Evolutionary conservation across 2,797 vertebrate species (phyloP).

Genomic region (Brachymystax lenok): DNA sequence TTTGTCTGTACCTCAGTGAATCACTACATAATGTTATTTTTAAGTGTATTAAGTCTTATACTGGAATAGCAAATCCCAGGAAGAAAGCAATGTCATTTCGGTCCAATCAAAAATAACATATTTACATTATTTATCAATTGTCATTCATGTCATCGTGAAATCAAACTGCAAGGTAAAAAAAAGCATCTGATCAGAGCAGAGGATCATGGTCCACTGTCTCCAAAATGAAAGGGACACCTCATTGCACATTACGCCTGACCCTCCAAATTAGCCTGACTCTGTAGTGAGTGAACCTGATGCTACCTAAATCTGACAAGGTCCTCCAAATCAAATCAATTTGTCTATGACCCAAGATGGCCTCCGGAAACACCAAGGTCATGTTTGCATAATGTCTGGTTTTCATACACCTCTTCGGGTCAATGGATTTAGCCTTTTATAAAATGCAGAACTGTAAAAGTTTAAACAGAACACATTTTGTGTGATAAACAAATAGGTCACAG

Average conservation of each 20-base stretch:
- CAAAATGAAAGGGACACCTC: neutral
- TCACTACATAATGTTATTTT: neutral
- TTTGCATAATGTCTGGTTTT: conserved; percentile 1
- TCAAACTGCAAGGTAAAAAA: neutral
- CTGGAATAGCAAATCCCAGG: neutral
- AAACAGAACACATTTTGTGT: neutral
- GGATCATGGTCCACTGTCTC: neutral
- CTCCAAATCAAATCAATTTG: neutral
- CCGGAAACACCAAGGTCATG: conserved; percentile 26
- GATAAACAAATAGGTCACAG: neutral
- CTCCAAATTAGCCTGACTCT: neutral
- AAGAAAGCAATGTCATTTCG: too few species aligned
- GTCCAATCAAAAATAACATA: neutral
- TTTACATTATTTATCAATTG: neutral
- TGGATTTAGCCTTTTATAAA: conserved; percentile 5
- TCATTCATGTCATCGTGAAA: neutral
- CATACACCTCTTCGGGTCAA: conserved; percentile 12
- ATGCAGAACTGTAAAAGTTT: neutral
- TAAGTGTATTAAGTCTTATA: neutral
- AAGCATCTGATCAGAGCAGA: neutral
- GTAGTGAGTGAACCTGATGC: conserved; percentile 12
- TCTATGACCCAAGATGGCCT: conserved; percentile 24
- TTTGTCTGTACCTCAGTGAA: neutral
- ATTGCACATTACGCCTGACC: neutral
- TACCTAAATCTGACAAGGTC: conserved; percentile 30